Conservation (phyloP, 2,113 vertebrate species). For the Rynchops niger region DNA sequence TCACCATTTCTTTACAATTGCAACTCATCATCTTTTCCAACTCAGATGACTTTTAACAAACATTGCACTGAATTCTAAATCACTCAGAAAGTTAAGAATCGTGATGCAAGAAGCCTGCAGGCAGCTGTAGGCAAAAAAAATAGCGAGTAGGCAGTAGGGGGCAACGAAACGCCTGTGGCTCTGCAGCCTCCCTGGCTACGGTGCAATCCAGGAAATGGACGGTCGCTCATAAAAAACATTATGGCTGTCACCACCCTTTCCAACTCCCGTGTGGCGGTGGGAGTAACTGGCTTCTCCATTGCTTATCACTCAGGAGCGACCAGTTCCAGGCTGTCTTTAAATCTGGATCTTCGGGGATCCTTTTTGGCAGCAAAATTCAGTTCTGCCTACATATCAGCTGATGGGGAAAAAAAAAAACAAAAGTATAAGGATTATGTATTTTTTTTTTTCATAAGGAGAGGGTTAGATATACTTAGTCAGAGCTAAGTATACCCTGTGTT, state of each 20-base stretch:
- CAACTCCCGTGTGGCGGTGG: not conserved
- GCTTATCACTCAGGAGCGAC: not conserved
- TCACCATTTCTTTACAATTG: not conserved
- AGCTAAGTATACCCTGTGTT: not conserved
- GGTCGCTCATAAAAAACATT: not conserved
- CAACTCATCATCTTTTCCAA: not conserved
- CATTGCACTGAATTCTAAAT: not conserved
- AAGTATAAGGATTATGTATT: not conserved
- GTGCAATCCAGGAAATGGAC: not conserved
- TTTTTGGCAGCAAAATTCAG: not conserved
- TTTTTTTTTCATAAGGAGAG: not conserved
- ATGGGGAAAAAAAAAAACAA: not conserved
- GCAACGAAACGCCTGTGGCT: not conserved
- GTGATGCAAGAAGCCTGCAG: not conserved
- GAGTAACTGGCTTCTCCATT: not conserved
- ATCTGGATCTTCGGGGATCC: not conserved
- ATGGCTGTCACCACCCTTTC: not conserved
- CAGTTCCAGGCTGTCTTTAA: not conserved
- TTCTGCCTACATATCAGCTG: not conserved
- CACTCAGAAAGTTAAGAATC: not conserved
- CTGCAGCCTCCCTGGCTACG: not conserved
- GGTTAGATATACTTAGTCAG: not conserved
- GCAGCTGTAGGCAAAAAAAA: not conserved
- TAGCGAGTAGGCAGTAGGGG: rapidly evolving
- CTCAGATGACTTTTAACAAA: not conserved